Evolutionary conservation across 2,113 vertebrate genomes (phyloP).

Genomic region (Neolamprologus devosi): DNA sequence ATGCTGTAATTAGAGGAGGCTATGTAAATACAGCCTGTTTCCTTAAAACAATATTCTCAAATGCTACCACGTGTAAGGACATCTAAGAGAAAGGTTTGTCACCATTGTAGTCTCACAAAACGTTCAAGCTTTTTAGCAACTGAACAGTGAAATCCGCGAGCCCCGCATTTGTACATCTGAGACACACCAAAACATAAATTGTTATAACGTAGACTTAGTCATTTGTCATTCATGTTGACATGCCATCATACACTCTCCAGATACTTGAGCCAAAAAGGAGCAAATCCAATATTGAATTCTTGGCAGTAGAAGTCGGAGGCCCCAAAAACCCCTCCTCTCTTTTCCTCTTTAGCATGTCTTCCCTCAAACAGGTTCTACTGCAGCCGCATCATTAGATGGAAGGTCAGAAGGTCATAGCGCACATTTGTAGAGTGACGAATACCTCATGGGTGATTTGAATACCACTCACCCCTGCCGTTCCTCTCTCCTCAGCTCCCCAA

Average conservation of each 20-base stretch:
- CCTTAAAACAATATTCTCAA: neutral
- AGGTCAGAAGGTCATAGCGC: slow-evolving; percentile 54
- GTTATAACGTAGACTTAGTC: neutral
- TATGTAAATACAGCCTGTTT: neutral
- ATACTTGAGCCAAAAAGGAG: neutral
- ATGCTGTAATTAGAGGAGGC: neutral
- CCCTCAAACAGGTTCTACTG: slow-evolving; percentile 3
- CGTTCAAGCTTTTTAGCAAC: neutral
- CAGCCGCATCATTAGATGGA: slow-evolving; percentile 40
- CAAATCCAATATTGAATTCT: slow-evolving; percentile 12
- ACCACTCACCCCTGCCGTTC: slow-evolving; percentile 44
- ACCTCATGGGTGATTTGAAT: slow-evolving; percentile 65
- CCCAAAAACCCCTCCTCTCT: neutral
- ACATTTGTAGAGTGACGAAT: slow-evolving; percentile 69
- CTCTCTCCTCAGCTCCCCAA: slow-evolving; percentile 46
- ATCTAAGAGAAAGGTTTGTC: neutral
- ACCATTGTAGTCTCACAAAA: neutral
- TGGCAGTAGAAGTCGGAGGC: neutral
- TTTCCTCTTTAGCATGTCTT: slow-evolving; percentile 5
- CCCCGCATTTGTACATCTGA: neutral
- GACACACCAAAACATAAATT: neutral
- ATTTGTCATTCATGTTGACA: neutral
- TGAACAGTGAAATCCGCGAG: neutral
- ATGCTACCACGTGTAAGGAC: neutral
- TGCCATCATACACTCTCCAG: neutral